Percentiles rank a stretch among this genome's conserved stretches.
phyloP scores from a whole-genome alignment of 2,888 invertebrate species.

The Lithophane leautieri region DNA sequence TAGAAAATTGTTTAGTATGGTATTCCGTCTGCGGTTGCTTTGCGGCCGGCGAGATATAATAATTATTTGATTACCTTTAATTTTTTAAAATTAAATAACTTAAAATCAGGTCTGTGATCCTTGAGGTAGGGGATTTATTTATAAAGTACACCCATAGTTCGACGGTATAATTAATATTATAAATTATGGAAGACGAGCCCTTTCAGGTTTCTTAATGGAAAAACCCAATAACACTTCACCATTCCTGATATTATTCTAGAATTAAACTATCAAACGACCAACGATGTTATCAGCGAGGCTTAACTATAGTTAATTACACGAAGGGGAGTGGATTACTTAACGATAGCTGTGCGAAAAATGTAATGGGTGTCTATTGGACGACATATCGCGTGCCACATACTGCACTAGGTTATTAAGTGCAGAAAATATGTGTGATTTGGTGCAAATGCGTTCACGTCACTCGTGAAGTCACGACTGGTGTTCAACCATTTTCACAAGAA shows the following conservation, averaged over 20 bases:
- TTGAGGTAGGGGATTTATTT: neutral
- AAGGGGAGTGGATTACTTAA: constrained; percentile 34
- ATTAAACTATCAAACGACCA: constrained; percentile 36
- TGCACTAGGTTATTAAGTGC: neutral
- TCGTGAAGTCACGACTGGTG: neutral
- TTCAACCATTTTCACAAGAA: neutral
- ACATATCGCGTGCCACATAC: constrained; percentile 40
- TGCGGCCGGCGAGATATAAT: neutral
- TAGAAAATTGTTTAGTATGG: constrained; percentile 18
- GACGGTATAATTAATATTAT: too few relatives aligned
- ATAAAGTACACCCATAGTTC: neutral
- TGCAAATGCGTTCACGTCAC: constrained; percentile 3
- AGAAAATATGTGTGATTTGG: constrained; percentile 45
- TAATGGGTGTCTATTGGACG: constrained; percentile 27
- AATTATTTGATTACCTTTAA: constrained; percentile 6
- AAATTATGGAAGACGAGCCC: too few relatives aligned
- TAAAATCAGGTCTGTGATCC: neutral
- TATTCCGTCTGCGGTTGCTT: neutral
- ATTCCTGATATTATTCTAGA: constrained; percentile 13
- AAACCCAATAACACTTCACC: constrained; percentile 4
- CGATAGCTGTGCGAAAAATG: constrained; percentile 24
- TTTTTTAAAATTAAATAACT: too few relatives aligned
- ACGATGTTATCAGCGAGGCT: constrained; percentile 42
- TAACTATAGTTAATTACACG: constrained; percentile 37
- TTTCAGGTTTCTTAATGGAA: neutral